phyloP scores from a whole-genome alignment of 1,140 invertebrate genomes.

The Ctenoplectra terminalis region DNA sequence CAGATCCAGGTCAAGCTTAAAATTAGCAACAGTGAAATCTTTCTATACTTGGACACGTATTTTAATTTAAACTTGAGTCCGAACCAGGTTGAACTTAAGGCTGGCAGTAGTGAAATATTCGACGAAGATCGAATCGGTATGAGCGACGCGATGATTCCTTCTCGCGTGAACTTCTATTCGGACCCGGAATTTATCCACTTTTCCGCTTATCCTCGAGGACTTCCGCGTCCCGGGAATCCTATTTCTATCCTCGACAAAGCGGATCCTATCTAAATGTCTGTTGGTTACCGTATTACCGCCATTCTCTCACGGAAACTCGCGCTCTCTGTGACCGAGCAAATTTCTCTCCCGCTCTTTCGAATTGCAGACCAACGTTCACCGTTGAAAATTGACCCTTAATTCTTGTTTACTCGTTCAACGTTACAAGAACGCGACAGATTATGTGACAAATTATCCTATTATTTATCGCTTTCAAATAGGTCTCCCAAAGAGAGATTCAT shows the following conservation, averaged over 20 bases:
- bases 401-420: neutral
- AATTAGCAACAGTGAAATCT: too few species aligned
- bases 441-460: too few species aligned
- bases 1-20: too few species aligned
- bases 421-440: neutral
- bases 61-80: neutral
- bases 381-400: neutral
- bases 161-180: neutral
- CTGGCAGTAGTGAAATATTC: neutral
- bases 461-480: too few species aligned
- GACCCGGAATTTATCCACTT: constrained; percentile 23
- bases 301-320: neutral
- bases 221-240: constrained; percentile 34
- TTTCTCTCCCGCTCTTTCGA: neutral
- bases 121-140: neutral
- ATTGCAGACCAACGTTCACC: neutral
- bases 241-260: constrained; percentile 38
- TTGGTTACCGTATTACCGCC: constrained; percentile 35
- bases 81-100: neutral
- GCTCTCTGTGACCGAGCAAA: neutral
- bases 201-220: constrained; percentile 26
- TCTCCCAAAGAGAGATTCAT: too few species aligned
- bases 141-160: too few species aligned
- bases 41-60: too few species aligned
- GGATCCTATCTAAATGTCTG: constrained; percentile 44